A percentile compares a stretch with the other conserved stretches of the same genome.
Conservation (phyloP, 2,113 vertebrate genomes). For the Gila orcuttii region DNA sequence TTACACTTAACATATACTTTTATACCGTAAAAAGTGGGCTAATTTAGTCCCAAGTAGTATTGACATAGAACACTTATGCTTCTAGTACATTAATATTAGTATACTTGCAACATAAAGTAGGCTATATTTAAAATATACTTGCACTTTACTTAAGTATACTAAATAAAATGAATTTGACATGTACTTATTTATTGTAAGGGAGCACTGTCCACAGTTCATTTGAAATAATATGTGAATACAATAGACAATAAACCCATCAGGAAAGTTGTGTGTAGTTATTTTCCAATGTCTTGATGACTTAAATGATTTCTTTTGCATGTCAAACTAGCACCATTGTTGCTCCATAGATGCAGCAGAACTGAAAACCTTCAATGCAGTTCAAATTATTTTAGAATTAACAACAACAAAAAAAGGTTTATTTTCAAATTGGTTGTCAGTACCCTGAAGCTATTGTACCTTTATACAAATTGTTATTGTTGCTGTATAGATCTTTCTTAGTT, state of each 20-base stretch:
- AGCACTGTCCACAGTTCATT: background rate
- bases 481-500: background rate
- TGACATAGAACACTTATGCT: too few species aligned
- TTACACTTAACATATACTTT: too few species aligned
- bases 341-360: background rate
- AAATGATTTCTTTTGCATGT: background rate
- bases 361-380: background rate
- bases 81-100: too few species aligned
- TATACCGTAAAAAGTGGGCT: too few species aligned
- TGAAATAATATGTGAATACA: background rate
- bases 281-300: background rate
- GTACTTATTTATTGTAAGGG: too few species aligned
- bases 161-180: too few species aligned
- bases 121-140: too few species aligned
- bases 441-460: background rate
- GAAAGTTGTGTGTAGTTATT: background rate
- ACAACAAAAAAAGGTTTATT: background rate
- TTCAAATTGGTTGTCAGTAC: constrained; percentile 12
- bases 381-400: constrained; percentile 4
- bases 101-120: too few species aligned
- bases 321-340: background rate
- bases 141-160: too few species aligned
- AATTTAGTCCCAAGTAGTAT: too few species aligned
- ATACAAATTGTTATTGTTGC: background rate
- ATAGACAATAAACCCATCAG: background rate